Base-by-base conservation (phyloP, 1,140 invertebrate species). In the Papilio xuthus region DNA sequence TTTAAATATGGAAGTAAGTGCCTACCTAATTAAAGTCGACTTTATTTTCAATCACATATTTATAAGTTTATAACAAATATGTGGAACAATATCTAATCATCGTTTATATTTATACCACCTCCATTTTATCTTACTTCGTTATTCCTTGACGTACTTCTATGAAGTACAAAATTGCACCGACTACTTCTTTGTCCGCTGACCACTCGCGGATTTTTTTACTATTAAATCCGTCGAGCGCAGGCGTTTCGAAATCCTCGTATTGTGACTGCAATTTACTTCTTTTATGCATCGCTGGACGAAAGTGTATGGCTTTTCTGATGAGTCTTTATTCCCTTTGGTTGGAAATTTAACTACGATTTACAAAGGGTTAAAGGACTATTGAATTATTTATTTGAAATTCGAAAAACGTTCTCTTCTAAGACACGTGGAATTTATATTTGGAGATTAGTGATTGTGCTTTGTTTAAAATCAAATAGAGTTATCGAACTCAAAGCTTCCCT, bases 141-240 rank as follows among this genome's bases (percentile, higher is more conserved):
- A 47, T 4, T 44, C 78, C 56, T 20, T 53, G 87, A 86, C 90
- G 77, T 82, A 87, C 90, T 92, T 89, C 85, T 88, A 90, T 90
- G 83, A 89, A 92, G 91, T 91, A 90, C 83, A 90, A 92, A 92
- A 92, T 92, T 92, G 88, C 88, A 86, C 89, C 83, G 84, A 86
- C 84, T 83, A 87, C 86, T 92, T 88, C 90, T 91, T 90, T 92
- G 90, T 91, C 81, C 85, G 84, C 80, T 92, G 90, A 92, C 90
- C 90, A 88, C 86, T 90, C 82, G 76, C 53, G 77, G 84, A 87
- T 89, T 89, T 91, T n/a, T 90, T 91, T 89, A 89, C 90, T 88
- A 91, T 91, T 86, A 89, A 89, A 88, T 88, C 86, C 88, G 85
- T 77, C 80, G 82, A 85, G 76, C 60, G 60, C 60, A 42, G 28